Evolutionary conservation across 2,113 vertebrate species (phyloP), one percentile per base, ranked within the genome.

Genomic region (Spea bombifrons): DNA sequence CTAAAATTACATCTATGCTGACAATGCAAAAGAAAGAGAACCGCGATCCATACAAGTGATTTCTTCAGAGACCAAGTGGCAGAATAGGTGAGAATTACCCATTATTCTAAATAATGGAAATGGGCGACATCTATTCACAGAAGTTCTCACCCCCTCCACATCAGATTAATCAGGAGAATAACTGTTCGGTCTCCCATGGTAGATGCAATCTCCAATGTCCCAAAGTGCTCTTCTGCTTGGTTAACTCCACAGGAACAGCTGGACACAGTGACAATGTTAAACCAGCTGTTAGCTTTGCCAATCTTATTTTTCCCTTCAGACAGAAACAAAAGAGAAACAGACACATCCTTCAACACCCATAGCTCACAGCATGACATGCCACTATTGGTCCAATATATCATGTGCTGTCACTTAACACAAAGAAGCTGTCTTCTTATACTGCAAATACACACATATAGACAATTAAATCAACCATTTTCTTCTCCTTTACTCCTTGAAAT

Each of bases 71-170:
- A 82, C 17, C 64, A 52, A 61, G 68, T 83, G 66, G 75, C 75
- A 83, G n/a, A 85, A 86, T 82, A 85, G 83, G 81, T 81, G 77
- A 88, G 87, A 86, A 87, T 88, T 83, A 84, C 52, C 78, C 75
- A 85, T 85, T 88, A 88, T 87, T 89, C 87, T 84, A 82, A 84
- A 92, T 84, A 87, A 91, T 75, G 89, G 83, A 85, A 84, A 52
- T 0, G 63, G 78, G 82, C 81, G 66, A 80, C 86, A 84, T 84
- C 78, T 84, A 85, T 47, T 83, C 85, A 66, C 63, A 82, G 75
- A 78, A 84, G 84, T 86, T 81, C 67, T 84, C 85, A 83, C 67
- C 83, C 83, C 85, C 88, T 81, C 76, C 0, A 63, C 84, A 84
- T 83, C 13, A 71, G 82, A 88, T 86, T 66, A 91, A 91, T 87